Percentiles rank a stretch among this genome's conserved stretches.
These are phyloP conservation scores for Phania funesta DNA, from an alignment of 2,888 invertebrate genomes.

Conservation along the genomic window DNA sequence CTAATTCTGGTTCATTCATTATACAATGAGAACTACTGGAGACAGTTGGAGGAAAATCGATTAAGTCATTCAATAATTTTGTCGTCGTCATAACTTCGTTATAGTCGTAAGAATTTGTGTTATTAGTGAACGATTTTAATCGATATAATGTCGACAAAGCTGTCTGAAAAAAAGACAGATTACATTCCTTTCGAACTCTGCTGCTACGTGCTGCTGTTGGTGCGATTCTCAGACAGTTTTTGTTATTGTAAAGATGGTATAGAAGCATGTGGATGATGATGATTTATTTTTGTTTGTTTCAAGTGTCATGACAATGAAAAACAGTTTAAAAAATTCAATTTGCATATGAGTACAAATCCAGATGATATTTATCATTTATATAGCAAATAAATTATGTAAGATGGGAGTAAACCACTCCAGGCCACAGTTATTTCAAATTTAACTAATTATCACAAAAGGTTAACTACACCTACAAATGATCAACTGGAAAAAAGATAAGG, in stretches of 20 bases:
- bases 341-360: conserved; percentile 28
- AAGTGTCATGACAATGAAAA: conserved; percentile 44
- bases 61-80: no score
- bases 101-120: no score
- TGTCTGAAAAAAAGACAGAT: neutral
- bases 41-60: no score
- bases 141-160: no score
- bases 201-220: neutral
- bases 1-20: no score
- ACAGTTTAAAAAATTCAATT: conserved; percentile 40
- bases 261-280: neutral
- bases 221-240: neutral
- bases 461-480: no score
- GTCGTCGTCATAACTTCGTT: no score
- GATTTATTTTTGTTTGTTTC: conserved; percentile 38
- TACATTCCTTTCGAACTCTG: conserved; percentile 6
- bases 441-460: no score
- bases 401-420: no score
- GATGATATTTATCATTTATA: conserved; percentile 8
- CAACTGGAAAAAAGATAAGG: no score
- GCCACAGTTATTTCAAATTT: neutral
- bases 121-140: no score
- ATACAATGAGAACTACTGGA: no score
- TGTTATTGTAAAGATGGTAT: neutral
- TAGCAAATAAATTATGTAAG: neutral